These are phyloP conservation scores for Akabosia matsudoensis DNA, from an alignment of 1,140 invertebrate species.

Conservation along the genomic window DNA sequence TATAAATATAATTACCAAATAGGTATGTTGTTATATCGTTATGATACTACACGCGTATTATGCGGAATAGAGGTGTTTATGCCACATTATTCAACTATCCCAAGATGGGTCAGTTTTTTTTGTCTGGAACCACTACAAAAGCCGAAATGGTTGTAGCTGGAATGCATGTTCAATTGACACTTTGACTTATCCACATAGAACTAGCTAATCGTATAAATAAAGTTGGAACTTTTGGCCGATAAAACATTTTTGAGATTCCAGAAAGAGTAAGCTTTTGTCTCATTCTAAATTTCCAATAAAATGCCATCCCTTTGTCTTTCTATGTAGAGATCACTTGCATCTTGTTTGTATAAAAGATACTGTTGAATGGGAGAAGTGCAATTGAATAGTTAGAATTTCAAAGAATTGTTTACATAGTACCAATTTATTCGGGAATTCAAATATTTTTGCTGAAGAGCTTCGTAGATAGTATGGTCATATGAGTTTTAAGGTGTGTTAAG, in stretches of 20 bases:
- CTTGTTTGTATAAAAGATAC: too few relatives aligned
- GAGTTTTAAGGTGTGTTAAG: too few relatives aligned
- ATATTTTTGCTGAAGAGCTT: neutral
- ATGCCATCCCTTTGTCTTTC: too few relatives aligned
- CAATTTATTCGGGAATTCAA: conserved; percentile 9
- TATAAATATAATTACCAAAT: too few relatives aligned
- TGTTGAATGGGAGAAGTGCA: neutral
- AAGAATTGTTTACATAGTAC: neutral
- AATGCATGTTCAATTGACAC: neutral
- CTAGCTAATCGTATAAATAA: neutral
- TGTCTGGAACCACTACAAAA: neutral
- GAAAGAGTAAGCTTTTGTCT: neutral
- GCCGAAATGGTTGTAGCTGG: neutral
- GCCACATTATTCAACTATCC: neutral
- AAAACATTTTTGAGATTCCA: conserved; percentile 15
- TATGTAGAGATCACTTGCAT: too few relatives aligned
- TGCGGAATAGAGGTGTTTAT: too few relatives aligned
- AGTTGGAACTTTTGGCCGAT: neutral
- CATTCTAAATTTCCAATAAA: neutral
- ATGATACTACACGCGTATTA: too few relatives aligned
- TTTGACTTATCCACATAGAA: neutral
- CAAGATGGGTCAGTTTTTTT: neutral
- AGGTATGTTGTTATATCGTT: too few relatives aligned
- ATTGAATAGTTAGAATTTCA: neutral
- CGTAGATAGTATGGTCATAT: neutral